phyloP scores from a whole-genome alignment of 2,113 vertebrate genomes.

The Polypterus bichir region DNA sequence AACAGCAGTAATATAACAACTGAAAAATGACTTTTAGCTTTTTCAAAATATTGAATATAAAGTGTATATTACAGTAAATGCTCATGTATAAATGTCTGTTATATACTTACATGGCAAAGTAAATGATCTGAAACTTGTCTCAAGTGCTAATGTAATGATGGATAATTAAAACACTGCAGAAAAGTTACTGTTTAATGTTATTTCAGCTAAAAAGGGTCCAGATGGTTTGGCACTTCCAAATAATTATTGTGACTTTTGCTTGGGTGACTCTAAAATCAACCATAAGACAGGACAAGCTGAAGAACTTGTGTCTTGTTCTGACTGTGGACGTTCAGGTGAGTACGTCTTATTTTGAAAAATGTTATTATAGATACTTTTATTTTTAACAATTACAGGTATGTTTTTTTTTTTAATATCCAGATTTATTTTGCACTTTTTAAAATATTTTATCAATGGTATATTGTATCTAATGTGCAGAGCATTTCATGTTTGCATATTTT shows the following conservation, averaged over 20 bases:
- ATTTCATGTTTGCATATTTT: neutral
- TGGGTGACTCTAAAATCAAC: conserved; percentile 89
- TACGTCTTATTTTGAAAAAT: neutral
- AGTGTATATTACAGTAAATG: too few species aligned
- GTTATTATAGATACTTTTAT: neutral
- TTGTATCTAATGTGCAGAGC: neutral
- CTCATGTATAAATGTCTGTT: too few species aligned
- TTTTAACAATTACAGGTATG: neutral
- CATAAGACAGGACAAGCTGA: conserved; percentile 88
- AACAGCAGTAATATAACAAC: too few species aligned
- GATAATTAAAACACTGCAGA: too few species aligned
- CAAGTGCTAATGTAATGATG: too few species aligned
- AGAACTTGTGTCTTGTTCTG: conserved; percentile 87
- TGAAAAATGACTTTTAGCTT: too few species aligned
- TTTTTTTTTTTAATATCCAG: neutral
- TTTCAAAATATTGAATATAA: too few species aligned
- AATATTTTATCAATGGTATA: neutral
- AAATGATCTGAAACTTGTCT: too few species aligned
- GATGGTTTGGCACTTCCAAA: conserved; percentile 83
- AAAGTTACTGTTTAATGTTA: neutral
- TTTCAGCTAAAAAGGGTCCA: conserved; percentile 78
- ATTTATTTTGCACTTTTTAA: neutral
- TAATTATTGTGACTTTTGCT: conserved; percentile 94
- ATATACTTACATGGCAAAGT: too few species aligned
- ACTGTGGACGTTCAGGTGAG: conserved; percentile 85